Evolutionary conservation across 2,888 invertebrate genomes (phyloP), one percentile per base, ranked within the genome.

Genomic region (Lydus trimaculatus): DNA sequence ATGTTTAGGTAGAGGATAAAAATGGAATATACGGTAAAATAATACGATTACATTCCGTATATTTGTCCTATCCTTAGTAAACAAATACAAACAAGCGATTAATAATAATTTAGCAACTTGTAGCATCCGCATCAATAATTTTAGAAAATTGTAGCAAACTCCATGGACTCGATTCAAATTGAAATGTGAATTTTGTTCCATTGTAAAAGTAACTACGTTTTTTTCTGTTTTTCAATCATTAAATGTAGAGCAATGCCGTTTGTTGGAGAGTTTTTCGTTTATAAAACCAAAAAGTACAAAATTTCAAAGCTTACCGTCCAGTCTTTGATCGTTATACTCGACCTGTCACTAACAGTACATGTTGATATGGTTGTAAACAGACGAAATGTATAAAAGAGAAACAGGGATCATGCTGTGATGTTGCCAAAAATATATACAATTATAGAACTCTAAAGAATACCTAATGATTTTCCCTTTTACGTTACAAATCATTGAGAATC

Each of bases 401-500:
- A 66, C 17, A 62, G 60, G 31, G 5, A n/a, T 43, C n/a, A 17
- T 43, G 43, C 43, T 43, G 43, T 43, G 67, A 68, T 56, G 61
- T 59, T 60, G 31, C 39, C 63, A 13, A 59, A 43, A n/a, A 63
- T 58, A 63, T 63, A 65, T 63, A 61, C 69, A 66, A 66, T 66
- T 69, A 65, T 60, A 13, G 31, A 65, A 39, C 62, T 68, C 58
- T 61, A 68, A 64, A 31, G 65, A 65, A 69, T 69, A 65, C 61
- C 39, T 62, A 68, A 65, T 65, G 65, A 64, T 62, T 69, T 65
- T 33, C 43, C 62, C 61, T 61, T 69, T 58, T 56, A 43, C 20
- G 17, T 52, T 52, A 56, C 67, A 56, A 61, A 61, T 64, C 52
- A 36, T 62, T 52, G 58, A 52, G 60, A 69, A 62, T 62, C 65